These are phyloP conservation scores for Psittacula echo DNA, from an alignment of 2,797 vertebrate species.

Conservation along the genomic window DNA sequence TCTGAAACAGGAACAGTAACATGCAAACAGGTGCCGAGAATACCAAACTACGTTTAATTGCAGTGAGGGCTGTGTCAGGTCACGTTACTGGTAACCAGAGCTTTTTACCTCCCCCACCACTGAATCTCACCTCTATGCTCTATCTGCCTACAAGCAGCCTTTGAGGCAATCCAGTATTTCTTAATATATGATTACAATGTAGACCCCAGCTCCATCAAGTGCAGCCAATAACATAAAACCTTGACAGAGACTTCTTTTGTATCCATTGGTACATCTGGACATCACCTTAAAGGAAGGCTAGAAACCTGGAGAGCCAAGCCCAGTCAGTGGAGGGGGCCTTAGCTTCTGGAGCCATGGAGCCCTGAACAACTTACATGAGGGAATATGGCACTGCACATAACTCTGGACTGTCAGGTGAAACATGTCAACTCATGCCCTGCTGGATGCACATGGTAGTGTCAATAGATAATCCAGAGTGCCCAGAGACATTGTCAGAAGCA, in stretches of 20 bases:
- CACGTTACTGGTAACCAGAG: background rate
- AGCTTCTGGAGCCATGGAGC: rapidly evolving
- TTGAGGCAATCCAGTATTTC: background rate
- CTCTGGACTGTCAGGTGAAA: rapidly evolving
- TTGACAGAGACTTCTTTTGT: background rate
- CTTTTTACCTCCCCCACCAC: background rate
- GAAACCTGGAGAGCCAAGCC: background rate
- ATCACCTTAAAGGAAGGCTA: background rate
- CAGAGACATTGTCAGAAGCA: background rate
- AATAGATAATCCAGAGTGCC: background rate
- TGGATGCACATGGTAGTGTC: background rate
- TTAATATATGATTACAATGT: background rate
- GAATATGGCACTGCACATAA: background rate
- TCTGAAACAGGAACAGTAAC: rapidly evolving
- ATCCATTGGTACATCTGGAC: background rate
- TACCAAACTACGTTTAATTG: background rate
- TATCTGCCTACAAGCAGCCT: background rate
- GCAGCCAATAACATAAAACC: background rate
- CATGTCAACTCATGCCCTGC: background rate
- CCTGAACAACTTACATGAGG: background rate
- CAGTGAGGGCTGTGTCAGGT: background rate
- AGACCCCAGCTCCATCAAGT: background rate
- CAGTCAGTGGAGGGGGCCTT: background rate
- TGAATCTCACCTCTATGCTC: background rate
- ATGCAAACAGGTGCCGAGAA: background rate